Evolutionary conservation across 1,140 invertebrate genomes (phyloP).

Genomic region (Brachionus manjavacas): DNA sequence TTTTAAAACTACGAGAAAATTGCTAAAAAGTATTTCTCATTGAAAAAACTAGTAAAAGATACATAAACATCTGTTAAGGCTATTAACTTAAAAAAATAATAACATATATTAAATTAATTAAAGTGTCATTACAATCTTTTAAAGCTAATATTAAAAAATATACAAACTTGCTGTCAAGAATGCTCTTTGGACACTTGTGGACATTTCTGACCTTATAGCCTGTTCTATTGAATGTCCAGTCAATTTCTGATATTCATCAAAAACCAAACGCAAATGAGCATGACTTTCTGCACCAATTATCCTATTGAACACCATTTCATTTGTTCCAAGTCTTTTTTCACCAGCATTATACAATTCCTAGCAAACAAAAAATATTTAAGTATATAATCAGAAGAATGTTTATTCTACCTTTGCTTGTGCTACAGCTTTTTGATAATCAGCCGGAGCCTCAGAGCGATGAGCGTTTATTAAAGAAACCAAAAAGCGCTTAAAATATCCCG

Average conservation of each 20-base stretch:
- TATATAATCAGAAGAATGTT: neutral
- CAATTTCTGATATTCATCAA: conserved; percentile 44
- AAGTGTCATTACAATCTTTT: no score
- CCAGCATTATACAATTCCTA: conserved; percentile 35
- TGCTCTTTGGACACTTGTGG: neutral
- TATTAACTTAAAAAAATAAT: neutral
- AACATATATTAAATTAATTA: no score
- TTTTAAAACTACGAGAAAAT: no score
- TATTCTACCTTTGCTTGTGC: conserved; percentile 7
- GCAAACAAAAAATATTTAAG: neutral
- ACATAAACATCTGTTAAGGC: neutral
- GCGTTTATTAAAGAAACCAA: conserved; percentile 50
- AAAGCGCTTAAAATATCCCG: conserved; percentile 56
- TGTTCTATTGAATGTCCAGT: conserved; percentile 18
- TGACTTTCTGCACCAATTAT: neutral
- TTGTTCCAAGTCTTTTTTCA: conserved; percentile 20
- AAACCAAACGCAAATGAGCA: conserved; percentile 8
- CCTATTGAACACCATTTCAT: conserved; percentile 35
- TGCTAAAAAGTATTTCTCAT: no score
- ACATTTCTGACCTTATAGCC: conserved; percentile 21
- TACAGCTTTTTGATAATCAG: conserved; percentile 36
- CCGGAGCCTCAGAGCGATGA: conserved; percentile 25
- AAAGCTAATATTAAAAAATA: neutral
- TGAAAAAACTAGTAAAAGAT: neutral
- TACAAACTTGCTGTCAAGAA: conserved; percentile 30